Evolutionary conservation across 2,113 vertebrate genomes (phyloP).

Genomic region (Engystomops pustulosus): DNA sequence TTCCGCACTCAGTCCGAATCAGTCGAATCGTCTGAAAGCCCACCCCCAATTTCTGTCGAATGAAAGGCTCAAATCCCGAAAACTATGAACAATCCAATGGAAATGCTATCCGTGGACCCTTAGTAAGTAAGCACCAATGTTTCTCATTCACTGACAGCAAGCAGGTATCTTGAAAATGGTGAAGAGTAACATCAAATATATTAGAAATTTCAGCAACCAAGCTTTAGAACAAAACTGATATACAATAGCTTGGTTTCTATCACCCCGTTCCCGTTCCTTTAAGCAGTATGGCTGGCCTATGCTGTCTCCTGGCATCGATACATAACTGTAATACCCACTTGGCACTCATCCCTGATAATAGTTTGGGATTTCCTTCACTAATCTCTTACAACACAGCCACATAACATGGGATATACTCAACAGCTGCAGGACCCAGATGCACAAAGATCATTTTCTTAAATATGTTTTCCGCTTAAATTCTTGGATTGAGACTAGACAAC

Average conservation of each 20-base stretch:
- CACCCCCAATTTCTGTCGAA: too few relatives aligned
- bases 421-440: conserved; percentile 57
- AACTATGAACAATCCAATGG: too few relatives aligned
- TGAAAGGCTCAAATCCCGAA: too few relatives aligned
- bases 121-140: too few relatives aligned
- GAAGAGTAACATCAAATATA: too few relatives aligned
- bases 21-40: too few relatives aligned
- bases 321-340: conserved; percentile 54
- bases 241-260: background rate
- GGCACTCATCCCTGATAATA: conserved; percentile 50
- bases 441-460: conserved; percentile 40
- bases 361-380: conserved; percentile 57
- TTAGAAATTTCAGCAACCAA: too few relatives aligned
- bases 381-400: conserved; percentile 57
- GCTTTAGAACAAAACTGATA: too few relatives aligned
- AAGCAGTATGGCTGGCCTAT: conserved; percentile 20
- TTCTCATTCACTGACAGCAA: too few relatives aligned
- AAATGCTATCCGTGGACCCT: too few relatives aligned
- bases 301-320: conserved; percentile 44
- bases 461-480: conserved; percentile 40
- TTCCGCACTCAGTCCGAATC: too few relatives aligned
- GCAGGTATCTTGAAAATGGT: too few relatives aligned
- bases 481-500: conserved; percentile 18
- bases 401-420: conserved; percentile 53
- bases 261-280: background rate